Conservation (phyloP, 64 coral and sea anemone species). For the Trachythela sp. region DNA sequence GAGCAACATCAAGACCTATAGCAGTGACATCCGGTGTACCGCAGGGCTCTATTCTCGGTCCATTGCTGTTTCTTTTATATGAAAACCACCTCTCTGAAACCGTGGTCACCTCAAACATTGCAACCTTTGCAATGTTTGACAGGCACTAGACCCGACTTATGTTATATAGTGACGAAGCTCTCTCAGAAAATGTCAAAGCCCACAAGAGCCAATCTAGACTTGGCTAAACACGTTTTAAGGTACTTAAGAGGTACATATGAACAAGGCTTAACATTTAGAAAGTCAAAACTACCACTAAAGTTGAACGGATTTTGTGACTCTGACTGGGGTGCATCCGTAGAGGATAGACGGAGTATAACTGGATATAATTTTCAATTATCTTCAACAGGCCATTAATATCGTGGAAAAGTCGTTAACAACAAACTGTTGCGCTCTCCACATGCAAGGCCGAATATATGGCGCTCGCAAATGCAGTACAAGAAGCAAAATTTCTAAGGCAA, state of each 20-base stretch:
- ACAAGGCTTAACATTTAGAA: neutral
- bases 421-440: constrained; percentile 40
- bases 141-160: constrained; percentile 48
- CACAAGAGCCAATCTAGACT: constrained; percentile 12
- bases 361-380: constrained; percentile 14
- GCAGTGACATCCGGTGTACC: too few relatives aligned
- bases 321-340: neutral
- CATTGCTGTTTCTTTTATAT: too few relatives aligned
- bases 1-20: too few relatives aligned
- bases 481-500: constrained; percentile 42
- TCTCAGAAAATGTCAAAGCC: constrained; percentile 43
- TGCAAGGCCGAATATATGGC: constrained; percentile 37
- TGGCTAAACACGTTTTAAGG: constrained; percentile 34
- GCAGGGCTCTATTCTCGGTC: too few relatives aligned
- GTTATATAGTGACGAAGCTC: constrained; percentile 43
- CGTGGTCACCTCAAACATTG: too few relatives aligned
- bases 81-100: too few relatives aligned
- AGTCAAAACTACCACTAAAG: neutral
- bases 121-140: too few relatives aligned
- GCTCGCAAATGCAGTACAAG: neutral
- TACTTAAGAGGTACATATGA: neutral
- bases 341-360: constrained; percentile 28
- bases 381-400: neutral
- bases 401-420: constrained; percentile 26
- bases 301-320: neutral